These are phyloP conservation scores for Apocrypta bakeri DNA, from an alignment of 1,140 invertebrate genomes.

Conservation along the genomic window DNA sequence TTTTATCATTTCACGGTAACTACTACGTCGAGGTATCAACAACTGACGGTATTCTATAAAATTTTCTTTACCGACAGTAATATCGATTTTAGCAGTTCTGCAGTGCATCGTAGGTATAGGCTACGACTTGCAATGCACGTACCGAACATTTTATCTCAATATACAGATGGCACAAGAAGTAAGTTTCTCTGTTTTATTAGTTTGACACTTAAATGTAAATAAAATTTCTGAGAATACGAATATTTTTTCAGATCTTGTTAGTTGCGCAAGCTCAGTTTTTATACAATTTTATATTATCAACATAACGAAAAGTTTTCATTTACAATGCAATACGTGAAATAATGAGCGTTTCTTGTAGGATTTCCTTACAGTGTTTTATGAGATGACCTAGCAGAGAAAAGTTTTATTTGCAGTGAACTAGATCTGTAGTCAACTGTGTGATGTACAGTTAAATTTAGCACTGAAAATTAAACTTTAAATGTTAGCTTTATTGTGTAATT, in stretches of 20 bases:
- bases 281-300: not conserved
- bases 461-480: not conserved
- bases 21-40: not conserved
- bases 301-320: not conserved
- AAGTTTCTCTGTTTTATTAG: not conserved
- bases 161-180: not conserved
- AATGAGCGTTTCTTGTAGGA: slow-evolving; percentile 4
- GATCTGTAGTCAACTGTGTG: not conserved
- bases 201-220: not conserved
- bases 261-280: not conserved
- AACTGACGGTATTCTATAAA: not conserved
- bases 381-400: not conserved
- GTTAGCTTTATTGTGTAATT: not conserved
- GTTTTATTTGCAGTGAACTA: not conserved
- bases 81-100: slow-evolving; percentile 4
- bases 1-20: not conserved
- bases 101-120: not conserved
- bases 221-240: not conserved
- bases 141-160: not conserved
- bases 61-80: not conserved
- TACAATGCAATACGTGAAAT: not conserved
- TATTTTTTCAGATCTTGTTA: not conserved
- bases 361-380: not conserved
- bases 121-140: not conserved
- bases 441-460: not conserved